phyloP scores from a whole-genome alignment of 1,140 invertebrate species.

The Psilanteris sp. region DNA sequence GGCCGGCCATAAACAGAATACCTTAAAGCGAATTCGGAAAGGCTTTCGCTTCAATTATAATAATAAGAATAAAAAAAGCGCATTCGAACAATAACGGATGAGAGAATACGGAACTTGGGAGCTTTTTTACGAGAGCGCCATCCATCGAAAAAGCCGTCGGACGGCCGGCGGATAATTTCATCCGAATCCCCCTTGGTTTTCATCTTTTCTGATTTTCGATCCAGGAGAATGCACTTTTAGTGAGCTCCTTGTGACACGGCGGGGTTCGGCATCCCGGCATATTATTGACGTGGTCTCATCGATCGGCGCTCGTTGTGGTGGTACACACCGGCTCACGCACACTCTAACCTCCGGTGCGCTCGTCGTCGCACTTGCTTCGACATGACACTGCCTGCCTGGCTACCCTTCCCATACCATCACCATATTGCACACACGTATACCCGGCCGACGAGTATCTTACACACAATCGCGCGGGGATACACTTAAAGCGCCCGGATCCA shows the following conservation, averaged over 20 bases:
- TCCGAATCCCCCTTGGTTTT: constrained; percentile 16
- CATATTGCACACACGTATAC: constrained; percentile 50
- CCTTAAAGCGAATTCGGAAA: too few species aligned
- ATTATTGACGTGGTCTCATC: constrained; percentile 59
- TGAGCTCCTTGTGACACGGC: constrained; percentile 27
- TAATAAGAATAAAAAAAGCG: too few species aligned
- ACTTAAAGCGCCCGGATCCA: constrained; percentile 33
- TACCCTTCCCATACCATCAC: background rate
- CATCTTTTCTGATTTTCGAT: constrained; percentile 27
- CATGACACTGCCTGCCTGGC: constrained; percentile 7
- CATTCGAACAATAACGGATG: too few species aligned
- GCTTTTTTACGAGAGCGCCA: too few species aligned
- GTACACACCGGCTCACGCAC: constrained; percentile 40
- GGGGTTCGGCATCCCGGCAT: constrained; percentile 34
- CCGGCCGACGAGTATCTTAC: constrained; percentile 26
- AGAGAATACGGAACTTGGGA: too few species aligned
- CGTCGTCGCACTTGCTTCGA: constrained; percentile 39
- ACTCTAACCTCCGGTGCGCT: constrained; percentile 13
- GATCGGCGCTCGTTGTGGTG: constrained; percentile 33
- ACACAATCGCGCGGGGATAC: constrained; percentile 43
- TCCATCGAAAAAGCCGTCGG: too few species aligned
- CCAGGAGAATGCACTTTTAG: constrained; percentile 29
- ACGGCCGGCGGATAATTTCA: too few species aligned
- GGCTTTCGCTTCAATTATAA: too few species aligned
- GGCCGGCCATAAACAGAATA: too few species aligned